Percentiles rank a stretch among this genome's conserved stretches.
Conservation (phyloP, 2,888 invertebrate species). For the Stenotaenia linearis region DNA sequence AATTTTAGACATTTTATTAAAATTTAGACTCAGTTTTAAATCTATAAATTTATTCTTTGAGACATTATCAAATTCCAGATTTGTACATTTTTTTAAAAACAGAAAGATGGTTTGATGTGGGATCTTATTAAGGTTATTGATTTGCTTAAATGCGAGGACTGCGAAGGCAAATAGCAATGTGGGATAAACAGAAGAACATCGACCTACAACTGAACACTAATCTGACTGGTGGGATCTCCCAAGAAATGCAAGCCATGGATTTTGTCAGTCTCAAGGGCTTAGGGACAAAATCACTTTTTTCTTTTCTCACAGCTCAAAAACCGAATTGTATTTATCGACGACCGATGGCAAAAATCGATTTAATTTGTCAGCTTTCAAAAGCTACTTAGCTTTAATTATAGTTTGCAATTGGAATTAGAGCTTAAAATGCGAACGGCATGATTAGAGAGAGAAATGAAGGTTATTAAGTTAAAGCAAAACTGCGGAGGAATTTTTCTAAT, state of each 20-base stretch:
- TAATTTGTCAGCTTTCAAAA: not conserved
- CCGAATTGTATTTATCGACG: not conserved
- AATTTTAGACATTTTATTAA: too few relatives aligned
- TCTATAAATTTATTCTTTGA: too few relatives aligned
- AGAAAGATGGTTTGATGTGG: not conserved
- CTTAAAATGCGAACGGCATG: too few relatives aligned
- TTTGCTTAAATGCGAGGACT: not conserved
- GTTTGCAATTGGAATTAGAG: not conserved
- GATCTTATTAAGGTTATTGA: not conserved
- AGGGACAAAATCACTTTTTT: not conserved
- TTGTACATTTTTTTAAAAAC: not conserved
- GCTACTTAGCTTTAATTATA: not conserved
- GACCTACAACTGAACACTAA: not conserved
- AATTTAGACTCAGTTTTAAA: too few relatives aligned
- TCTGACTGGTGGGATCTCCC: not conserved
- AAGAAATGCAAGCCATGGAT: constrained; percentile 2
- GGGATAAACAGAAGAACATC: constrained; percentile 7
- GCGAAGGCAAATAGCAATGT: not conserved
- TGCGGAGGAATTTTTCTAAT: not conserved
- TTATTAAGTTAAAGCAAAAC: not conserved
- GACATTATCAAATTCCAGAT: not conserved
- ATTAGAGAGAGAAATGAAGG: too few relatives aligned
- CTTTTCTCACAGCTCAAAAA: not conserved
- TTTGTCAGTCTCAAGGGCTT: not conserved
- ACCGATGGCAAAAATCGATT: not conserved